These are phyloP conservation scores for Urocolius indicus DNA, from an alignment of 2,113 vertebrate genomes.

Conservation along the genomic window DNA sequence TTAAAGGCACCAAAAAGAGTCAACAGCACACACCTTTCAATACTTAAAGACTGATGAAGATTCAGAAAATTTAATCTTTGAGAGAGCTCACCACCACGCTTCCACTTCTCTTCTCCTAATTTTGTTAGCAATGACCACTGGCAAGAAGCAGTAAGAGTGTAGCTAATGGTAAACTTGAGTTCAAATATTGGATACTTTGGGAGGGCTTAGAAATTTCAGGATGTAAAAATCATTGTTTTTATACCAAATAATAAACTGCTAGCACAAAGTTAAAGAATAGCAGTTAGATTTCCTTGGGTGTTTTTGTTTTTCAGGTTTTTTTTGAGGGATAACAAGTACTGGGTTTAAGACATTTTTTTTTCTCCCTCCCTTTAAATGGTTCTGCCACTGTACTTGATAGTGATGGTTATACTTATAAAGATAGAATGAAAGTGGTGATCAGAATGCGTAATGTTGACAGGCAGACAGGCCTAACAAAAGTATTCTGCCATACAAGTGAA, in stretches of 20 bases:
- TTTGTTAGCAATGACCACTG: background rate
- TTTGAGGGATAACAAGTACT: background rate
- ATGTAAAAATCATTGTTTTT: background rate
- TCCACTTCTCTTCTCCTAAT: background rate
- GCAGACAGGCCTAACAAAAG: background rate
- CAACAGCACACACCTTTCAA: rapidly evolving
- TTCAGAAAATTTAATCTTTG: background rate
- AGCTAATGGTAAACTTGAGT: background rate
- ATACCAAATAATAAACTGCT: background rate
- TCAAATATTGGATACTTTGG: background rate
- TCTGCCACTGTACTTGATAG: background rate
- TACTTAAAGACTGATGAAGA: background rate
- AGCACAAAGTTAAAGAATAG: background rate
- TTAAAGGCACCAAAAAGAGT: background rate
- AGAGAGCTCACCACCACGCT: background rate
- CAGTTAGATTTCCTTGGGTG: background rate
- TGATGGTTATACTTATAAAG: background rate
- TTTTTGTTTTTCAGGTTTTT: too few relatives aligned
- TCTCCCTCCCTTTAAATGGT: background rate
- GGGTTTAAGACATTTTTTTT: background rate
- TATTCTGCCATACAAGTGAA: background rate
- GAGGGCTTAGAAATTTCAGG: background rate
- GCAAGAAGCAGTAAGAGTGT: background rate
- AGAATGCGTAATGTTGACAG: background rate
- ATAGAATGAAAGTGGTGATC: background rate